Percentiles rank a stretch among this genome's conserved stretches.
Evolutionary conservation across 2,113 vertebrate genomes (phyloP).

Genomic region (Sturnira hondurensis): DNA sequence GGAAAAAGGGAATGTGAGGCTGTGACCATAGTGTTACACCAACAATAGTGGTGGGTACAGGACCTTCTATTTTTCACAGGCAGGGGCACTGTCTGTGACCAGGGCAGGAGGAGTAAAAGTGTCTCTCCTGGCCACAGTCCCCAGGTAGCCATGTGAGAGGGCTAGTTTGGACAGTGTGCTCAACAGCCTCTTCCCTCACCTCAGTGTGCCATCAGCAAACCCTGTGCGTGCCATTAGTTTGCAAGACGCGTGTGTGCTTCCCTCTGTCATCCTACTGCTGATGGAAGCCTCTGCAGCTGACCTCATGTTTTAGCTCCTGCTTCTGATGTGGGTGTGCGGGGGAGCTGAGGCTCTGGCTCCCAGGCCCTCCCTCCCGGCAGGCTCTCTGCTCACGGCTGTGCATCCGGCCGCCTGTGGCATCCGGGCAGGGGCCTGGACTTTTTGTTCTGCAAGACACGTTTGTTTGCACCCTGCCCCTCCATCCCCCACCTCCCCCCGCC

Average conservation of each 20-base stretch:
- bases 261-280: accelerated
- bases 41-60: not conserved
- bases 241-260: accelerated
- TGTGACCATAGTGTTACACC: not conserved
- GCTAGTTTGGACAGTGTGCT: not conserved
- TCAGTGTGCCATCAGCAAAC: not conserved
- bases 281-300: too few relatives aligned
- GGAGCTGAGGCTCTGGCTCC: accelerated
- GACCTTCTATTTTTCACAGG: not conserved
- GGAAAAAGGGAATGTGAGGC: not conserved
- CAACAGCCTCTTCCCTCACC: not conserved
- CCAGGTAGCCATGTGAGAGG: accelerated
- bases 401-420: not conserved
- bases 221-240: accelerated
- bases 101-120: not conserved
- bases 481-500: too few relatives aligned
- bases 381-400: not conserved
- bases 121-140: not conserved
- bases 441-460: not conserved
- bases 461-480: not conserved
- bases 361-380: not conserved
- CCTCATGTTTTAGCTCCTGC: not conserved
- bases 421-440: not conserved
- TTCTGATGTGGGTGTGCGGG: not conserved
- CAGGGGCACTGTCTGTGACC: not conserved